Conservation (phyloP, 2,888 invertebrate genomes). For the Eupithecia dodoneata region DNA sequence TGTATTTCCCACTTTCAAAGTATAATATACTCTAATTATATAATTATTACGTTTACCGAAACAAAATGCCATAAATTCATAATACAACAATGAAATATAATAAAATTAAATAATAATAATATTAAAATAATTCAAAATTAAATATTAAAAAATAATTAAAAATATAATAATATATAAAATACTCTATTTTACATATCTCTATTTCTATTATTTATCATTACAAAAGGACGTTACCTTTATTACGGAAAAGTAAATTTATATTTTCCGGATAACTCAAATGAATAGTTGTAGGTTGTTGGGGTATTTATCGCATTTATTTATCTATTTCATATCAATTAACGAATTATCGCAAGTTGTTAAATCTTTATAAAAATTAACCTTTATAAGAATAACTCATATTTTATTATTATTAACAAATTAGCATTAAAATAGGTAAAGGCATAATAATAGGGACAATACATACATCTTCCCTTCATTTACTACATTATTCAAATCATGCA, state of each 20-base stretch:
- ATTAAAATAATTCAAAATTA: no score
- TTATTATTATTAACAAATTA: background rate
- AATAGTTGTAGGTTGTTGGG: no score
- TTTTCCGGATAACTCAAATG: background rate
- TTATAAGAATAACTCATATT: background rate
- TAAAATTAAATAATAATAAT: no score
- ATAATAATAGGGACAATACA: background rate
- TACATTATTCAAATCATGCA: slow-evolving; percentile 28
- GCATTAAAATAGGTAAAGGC: background rate
- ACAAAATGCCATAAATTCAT: no score
- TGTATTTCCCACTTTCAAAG: no score
- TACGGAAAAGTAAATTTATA: background rate
- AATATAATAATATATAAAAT: no score
- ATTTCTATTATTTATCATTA: no score
- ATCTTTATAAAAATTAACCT: background rate
- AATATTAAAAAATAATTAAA: no score
- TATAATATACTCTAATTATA: background rate
- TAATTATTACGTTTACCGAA: background rate
- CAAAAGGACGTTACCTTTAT: no score
- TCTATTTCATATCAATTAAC: background rate
- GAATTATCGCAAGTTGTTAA: background rate
- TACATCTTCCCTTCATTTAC: background rate
- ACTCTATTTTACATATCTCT: no score
- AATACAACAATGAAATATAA: no score
- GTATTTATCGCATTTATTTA: no score